These are phyloP conservation scores for Micrastur ruficollis DNA, from an alignment of 2,797 vertebrate genomes.

Conservation along the genomic window DNA sequence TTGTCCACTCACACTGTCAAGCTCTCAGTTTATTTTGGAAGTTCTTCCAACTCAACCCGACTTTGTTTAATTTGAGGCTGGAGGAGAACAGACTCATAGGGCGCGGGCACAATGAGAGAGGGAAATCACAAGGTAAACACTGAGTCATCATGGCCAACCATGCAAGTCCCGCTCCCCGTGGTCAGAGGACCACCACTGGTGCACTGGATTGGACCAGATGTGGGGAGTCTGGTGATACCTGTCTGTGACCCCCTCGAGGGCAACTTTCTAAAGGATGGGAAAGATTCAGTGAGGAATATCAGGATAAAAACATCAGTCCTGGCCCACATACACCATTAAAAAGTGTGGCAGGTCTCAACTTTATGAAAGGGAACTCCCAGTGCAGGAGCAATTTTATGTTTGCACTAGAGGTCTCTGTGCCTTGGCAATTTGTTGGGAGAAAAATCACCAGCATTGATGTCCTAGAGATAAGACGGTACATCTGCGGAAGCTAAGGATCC, in stretches of 20 bases:
- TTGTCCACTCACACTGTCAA: constrained; percentile 22
- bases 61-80: constrained; percentile 47
- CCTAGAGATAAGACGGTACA: neutral
- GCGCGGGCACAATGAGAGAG: neutral
- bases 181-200: neutral
- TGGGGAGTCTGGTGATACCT: neutral
- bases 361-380: neutral
- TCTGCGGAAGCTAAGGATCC: neutral
- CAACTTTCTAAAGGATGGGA: neutral
- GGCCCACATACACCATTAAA: fast-evolving
- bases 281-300: neutral
- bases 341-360: neutral
- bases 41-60: neutral
- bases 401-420: neutral
- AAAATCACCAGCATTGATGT: neutral
- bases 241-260: fast-evolving
- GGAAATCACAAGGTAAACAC: constrained; percentile 47
- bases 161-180: neutral
- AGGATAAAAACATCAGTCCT: neutral
- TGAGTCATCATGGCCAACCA: constrained; percentile 31
- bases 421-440: neutral
- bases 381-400: neutral
- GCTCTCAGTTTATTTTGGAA: constrained; percentile 54
- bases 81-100: neutral
- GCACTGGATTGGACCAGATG: neutral